A percentile compares a stretch with the other conserved stretches of the same genome.
phyloP scores from a whole-genome alignment of 2,113 vertebrate genomes.

The Uria lomvia region DNA sequence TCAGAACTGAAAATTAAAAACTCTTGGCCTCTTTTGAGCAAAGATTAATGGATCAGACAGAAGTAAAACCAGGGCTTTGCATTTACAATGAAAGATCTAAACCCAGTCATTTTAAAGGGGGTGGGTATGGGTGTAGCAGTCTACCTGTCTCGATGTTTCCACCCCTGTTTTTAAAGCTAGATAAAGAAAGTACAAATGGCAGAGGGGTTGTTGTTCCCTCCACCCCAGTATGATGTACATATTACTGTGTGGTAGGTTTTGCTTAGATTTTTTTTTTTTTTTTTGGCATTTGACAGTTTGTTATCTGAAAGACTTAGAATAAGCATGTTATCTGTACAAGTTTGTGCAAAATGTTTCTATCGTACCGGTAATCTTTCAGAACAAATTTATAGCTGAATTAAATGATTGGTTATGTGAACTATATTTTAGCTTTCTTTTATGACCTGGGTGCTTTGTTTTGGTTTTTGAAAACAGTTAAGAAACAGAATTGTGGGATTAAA shows the following conservation, averaged over 20 bases:
- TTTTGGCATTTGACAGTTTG: background rate
- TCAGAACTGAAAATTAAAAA: background rate
- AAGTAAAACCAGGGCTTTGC: background rate
- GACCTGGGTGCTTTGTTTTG: background rate
- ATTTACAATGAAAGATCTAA: background rate
- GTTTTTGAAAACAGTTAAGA: background rate
- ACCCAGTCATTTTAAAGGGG: background rate
- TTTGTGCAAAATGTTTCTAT: background rate
- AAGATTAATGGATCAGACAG: background rate
- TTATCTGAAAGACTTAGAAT: background rate
- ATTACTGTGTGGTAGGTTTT: background rate
- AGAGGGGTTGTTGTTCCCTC: background rate
- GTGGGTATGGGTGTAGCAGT: background rate
- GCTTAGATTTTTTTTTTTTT: background rate
- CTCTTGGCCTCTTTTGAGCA: background rate
- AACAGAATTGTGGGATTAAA: background rate
- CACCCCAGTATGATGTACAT: background rate
- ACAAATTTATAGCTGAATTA: background rate
- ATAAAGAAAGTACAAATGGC: background rate
- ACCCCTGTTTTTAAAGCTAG: background rate
- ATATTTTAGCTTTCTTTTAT: background rate
- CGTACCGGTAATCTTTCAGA: background rate
- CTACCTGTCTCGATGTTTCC: background rate
- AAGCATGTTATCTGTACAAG: background rate
- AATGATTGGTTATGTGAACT: background rate